Percentiles rank a stretch among this genome's conserved stretches.
phyloP scores from a whole-genome alignment of 2,113 vertebrate genomes.

The Damaliscus lunatus region DNA sequence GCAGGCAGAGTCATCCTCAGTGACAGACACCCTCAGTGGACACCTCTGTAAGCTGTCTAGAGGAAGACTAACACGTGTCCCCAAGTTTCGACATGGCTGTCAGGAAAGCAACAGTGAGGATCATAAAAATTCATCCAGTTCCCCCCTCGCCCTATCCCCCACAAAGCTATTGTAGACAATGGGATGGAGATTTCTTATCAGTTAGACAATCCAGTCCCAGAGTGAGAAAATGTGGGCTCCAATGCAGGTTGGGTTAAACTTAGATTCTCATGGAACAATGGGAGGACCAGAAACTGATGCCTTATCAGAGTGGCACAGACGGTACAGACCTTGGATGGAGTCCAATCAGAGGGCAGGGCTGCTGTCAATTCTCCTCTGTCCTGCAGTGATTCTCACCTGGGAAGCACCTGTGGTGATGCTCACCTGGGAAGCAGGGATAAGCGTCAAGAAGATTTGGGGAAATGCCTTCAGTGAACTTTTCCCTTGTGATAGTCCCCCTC shows the following conservation, averaged over 20 bases:
- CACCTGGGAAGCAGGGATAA: not conserved
- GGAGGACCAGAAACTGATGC: no score
- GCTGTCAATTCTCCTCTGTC: not conserved
- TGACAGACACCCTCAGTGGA: not conserved
- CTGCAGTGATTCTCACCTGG: no score
- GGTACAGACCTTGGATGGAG: not conserved
- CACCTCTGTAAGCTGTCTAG: not conserved
- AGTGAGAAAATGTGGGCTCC: not conserved
- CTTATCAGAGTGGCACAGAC: accelerated
- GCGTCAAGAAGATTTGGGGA: not conserved
- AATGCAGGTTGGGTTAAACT: not conserved
- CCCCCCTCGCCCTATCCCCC: not conserved
- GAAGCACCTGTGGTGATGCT: not conserved
- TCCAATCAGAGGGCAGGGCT: not conserved
- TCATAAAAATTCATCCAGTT: not conserved
- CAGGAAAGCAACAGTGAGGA: not conserved
- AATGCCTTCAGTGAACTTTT: not conserved
- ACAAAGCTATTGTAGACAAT: not conserved
- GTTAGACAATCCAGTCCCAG: not conserved
- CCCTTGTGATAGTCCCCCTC: not conserved
- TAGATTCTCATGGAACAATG: not conserved
- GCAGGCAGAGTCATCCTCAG: not conserved
- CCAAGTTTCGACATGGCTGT: not conserved
- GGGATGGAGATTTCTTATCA: not conserved
- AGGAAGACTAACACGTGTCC: not conserved